Conservation (phyloP, 2,888 invertebrate species). For the Tillus elongatus region DNA sequence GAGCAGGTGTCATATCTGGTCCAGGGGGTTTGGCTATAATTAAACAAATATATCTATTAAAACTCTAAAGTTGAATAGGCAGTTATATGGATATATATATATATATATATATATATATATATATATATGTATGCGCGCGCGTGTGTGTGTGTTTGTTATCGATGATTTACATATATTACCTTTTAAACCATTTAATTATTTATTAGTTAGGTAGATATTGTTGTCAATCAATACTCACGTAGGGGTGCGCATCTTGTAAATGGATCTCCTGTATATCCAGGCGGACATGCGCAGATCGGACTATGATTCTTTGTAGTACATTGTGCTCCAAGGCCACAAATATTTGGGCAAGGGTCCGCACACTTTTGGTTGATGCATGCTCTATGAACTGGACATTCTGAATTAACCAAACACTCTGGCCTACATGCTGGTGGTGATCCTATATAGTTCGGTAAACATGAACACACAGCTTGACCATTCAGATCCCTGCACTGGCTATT, state of each 20-base stretch:
- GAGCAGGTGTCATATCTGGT: too few species aligned
- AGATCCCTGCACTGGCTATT: constrained; percentile 76
- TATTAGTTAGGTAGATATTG: too few species aligned
- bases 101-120: too few species aligned
- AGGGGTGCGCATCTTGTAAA: constrained; percentile 64
- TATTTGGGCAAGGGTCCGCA: constrained; percentile 78
- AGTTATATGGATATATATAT: too few species aligned
- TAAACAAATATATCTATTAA: too few species aligned
- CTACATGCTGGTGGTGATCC: constrained; percentile 73
- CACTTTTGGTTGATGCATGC: constrained; percentile 82
- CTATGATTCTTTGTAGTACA: constrained; percentile 78
- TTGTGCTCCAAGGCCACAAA: constrained; percentile 76
- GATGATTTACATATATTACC: too few species aligned
- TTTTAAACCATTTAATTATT: too few species aligned
- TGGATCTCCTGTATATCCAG: constrained; percentile 80
- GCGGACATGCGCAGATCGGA: constrained; percentile 78
- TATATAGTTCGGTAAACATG: constrained; percentile 68
- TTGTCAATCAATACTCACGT: too few species aligned
- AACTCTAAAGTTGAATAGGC: too few species aligned
- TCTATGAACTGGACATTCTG: constrained; percentile 71
- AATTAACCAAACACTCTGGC: constrained; percentile 80
- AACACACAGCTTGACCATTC: constrained; percentile 74
- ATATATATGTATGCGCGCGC: too few species aligned
- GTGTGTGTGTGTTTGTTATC: too few species aligned
- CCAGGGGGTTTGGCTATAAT: too few species aligned